Evolutionary conservation across 2,797 vertebrate species (phyloP), one percentile per base, ranked within the genome.

Genomic region (Enteromius paludinosus): DNA sequence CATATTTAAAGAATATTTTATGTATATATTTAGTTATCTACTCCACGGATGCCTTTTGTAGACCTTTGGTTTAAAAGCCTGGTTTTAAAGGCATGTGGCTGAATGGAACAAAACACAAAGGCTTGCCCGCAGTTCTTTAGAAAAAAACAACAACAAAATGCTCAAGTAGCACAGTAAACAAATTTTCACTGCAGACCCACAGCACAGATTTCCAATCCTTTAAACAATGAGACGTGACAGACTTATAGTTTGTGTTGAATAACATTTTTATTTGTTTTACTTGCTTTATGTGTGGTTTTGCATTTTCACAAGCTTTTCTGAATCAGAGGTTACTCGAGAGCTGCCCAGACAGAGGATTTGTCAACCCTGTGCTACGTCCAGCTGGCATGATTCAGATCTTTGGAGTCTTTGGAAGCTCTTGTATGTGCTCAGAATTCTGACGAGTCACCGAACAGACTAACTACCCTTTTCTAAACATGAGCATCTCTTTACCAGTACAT

Each of bases 391-490:
- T 83, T 89, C 87, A 88, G 90, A 86, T 86, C 88, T 89, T 81
- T 89, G 90, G 89, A 87, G 90, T 87, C 88, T 91, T 90, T 85
- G 87, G 90, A 87, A 88, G 88, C 88, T 90, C 87, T 89, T 83
- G 87, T 74, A 83, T 89, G 93, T 94, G 94, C 92, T 78, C 85
- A 87, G 94, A 93, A 95, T 95, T 69, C 89, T 92, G 90, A 94
- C 91, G 77, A 82, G 66, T 75, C 78, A 30, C 2, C 81, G 11
- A 80, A 84, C 83, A 75, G 33, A 74, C 59, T 43, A 82, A 62
- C 82, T 82, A 61, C 84, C 78, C 78, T 49, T 79, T 68, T 62
- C n/a, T 52, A 72, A 78, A 66, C 43, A 85, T 61, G 52, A 77
- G 14, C 52, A 83, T 83, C 52, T 85, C 56, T 77, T 45, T 56